Percentiles rank a stretch among this genome's conserved stretches.
Conservation (phyloP, 2,113 vertebrate genomes). For the Varanus salvator region DNA sequence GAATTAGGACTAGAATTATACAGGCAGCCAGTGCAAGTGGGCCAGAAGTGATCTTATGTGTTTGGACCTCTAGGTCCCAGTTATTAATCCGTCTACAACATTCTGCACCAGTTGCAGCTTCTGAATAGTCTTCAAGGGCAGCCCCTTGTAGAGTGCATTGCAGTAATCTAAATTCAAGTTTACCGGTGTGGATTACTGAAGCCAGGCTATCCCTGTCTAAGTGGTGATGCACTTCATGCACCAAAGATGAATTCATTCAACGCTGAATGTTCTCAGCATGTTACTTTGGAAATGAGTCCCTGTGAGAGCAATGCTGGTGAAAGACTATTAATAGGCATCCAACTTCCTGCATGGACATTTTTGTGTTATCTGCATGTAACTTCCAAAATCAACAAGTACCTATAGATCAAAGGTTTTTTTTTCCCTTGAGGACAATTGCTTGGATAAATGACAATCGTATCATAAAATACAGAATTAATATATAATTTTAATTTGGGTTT, state of each 20-base stretch:
- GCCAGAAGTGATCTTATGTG: too few species aligned
- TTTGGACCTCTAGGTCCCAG: too few species aligned
- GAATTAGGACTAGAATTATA: too few species aligned
- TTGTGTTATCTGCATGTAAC: background rate
- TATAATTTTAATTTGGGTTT: background rate
- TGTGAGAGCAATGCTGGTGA: background rate
- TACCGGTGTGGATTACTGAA: too few species aligned
- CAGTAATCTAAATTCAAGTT: too few species aligned
- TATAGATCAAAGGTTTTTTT: slow-evolving; percentile 16
- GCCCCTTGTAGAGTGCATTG: too few species aligned
- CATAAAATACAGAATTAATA: slow-evolving; percentile 10
- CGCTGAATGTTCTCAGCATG: background rate
- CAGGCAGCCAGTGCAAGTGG: too few species aligned
- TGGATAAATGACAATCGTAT: slow-evolving; percentile 6
- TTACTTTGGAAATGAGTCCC: background rate
- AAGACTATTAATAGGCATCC: background rate
- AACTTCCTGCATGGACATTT: background rate
- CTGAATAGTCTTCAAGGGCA: too few species aligned
- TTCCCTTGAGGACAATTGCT: background rate
- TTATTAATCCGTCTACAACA: too few species aligned
- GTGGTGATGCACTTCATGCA: background rate
- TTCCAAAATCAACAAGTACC: background rate
- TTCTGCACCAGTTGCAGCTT: too few species aligned
- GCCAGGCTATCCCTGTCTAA: too few species aligned
- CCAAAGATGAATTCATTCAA: background rate